Base-by-base conservation (phyloP, 2,888 invertebrate species). In the Cephus sareptanus region DNA sequence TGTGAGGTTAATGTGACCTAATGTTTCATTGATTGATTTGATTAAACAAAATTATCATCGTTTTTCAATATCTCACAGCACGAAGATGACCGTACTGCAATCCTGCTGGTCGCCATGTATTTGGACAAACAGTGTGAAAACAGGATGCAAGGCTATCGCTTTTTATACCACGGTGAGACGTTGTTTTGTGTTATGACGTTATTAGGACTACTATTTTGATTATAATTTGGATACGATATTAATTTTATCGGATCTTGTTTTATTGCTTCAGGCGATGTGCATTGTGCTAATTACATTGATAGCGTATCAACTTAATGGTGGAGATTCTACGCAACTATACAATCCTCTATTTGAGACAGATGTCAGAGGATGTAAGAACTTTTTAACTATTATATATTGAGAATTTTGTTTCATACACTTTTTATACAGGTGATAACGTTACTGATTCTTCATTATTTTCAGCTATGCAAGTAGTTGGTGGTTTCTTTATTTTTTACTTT, bases 91-190 rank as follows among this genome's bases (percentile, higher is more conserved):
- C 33, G 90, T 95, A 23, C 87, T 97, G 77, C 93, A 95, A 86
- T 95, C 97, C 0, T 97, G 96, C 90, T 97, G 97, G 97, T 96
- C 97, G 11, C 97, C 97, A 79, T 96, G 95, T 87, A 95, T 97
- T 87, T 97, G 97, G 96, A 95, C 96, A 71, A 95, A 96, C 79
- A 94, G 94, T 86, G 94, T 97, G 6, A 96, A 95, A 90, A 93
- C 94, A 40, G 97, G 97, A 13, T 95, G 96, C 87, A 94, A 94
- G 87, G 95, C 95, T 1, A 95, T 97, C 79, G 97, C 97, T 0
- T 94, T 94, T 34, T 98, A 98, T 87, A 96, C 97, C 1, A 93
- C 94, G 40, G 94, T 94, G 87, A 90, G 92, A 71, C 11, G 31
- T 13, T 71, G 40, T 23, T 86, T 76, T 11, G 31, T 31, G 56